Conservation (phyloP, 2,113 vertebrate genomes). For the Solenodon paradoxus region DNA sequence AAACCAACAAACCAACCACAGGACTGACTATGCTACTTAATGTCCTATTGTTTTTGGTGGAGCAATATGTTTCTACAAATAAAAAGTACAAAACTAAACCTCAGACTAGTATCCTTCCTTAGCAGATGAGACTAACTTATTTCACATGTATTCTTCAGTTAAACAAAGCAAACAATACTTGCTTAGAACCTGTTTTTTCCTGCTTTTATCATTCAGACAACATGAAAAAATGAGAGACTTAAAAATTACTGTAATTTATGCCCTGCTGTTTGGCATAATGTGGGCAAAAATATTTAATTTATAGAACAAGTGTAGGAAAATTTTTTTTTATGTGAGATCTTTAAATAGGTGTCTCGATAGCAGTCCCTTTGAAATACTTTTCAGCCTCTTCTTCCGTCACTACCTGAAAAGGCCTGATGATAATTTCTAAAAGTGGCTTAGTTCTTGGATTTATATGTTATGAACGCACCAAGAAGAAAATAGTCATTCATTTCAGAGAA, state of each 20-base stretch:
- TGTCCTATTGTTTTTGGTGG: neutral
- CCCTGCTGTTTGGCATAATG: neutral
- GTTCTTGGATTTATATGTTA: neutral
- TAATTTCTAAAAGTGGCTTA: neutral
- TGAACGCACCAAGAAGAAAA: neutral
- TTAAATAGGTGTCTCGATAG: neutral
- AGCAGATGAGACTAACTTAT: neutral
- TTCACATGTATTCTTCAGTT: neutral
- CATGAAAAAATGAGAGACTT: neutral
- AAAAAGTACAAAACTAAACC: neutral
- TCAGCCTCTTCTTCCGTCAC: neutral
- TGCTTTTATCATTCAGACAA: conserved; percentile 21
- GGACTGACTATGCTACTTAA: neutral
- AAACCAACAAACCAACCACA: neutral
- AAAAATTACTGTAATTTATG: neutral
- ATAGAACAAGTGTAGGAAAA: neutral
- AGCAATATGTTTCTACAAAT: neutral
- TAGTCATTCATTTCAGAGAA: neutral
- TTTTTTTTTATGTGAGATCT: neutral
- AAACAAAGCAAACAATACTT: conserved; percentile 1
- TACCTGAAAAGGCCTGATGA: neutral
- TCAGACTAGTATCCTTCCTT: neutral
- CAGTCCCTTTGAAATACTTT: neutral
- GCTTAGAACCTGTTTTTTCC: neutral
- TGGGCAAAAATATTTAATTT: neutral